Base-by-base conservation (phyloP, 2,113 vertebrate genomes). In the Lophochroa leadbeateri region DNA sequence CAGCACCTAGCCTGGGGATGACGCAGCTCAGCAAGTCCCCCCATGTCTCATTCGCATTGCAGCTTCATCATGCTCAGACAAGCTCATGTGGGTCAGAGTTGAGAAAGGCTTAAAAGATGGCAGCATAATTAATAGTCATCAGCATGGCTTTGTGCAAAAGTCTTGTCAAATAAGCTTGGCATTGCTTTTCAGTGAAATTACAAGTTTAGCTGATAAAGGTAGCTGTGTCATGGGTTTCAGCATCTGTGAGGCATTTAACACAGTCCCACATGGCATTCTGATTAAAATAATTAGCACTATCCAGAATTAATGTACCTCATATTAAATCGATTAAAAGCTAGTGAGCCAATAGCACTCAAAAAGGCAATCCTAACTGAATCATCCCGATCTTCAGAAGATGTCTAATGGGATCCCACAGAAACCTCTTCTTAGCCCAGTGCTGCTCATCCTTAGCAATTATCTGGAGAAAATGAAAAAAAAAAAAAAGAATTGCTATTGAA, bases 231-330 rank as follows among this genome's bases (percentile, higher is more conserved):
- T 57, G 52, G 70, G 57, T 84, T 91, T 96, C 91, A 95, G 60
- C 77, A 96, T 92, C 95, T 91, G 86, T 86, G 86, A 97, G 81
- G 65, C 74, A 96, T 86, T 88, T 96, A 89, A 92, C 6, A 14
- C 82, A 49, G 69, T 89, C 89, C 87, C 91, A 80, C 67, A n/a
- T 1, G 8, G 61, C 74, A 82, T 57, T 86, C 64, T 85, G 74
- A 94, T 90, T 89, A 94, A 96, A 97, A 95, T 89, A 95, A 96
- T 94, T 92, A 92, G 81, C 52, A 61, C 58, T 87, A 90, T 64
- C 74, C 43, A 91, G 75, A 94, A 96, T 76, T 49, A 96, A 94
- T 79, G 84, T 76, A 94, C 57, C 49, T 89, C 84, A 53, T 89
- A 96, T 72, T 92, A 94, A 94, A 92, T 90, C 14, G 6, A 85